Evolutionary conservation across 2,888 invertebrate genomes (phyloP).

Genomic region (Hecatera dysodea): DNA sequence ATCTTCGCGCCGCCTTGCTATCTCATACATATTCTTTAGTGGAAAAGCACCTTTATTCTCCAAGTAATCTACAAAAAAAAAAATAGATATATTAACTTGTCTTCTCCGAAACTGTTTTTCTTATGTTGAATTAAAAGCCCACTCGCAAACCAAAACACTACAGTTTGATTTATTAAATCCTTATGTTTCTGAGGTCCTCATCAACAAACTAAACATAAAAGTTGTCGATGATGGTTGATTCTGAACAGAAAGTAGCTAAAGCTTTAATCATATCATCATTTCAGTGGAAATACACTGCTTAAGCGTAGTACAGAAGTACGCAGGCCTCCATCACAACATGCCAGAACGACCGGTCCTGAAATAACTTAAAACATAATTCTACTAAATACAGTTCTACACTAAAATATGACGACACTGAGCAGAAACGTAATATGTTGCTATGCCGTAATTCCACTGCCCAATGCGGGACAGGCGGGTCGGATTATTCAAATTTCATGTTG

Average conservation of each 20-base stretch:
- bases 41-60: too few species aligned
- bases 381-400: constrained; percentile 1
- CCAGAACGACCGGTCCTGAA: not conserved
- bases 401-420: constrained; percentile 35
- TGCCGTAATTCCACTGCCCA: constrained; percentile 68
- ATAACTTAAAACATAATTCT: not conserved
- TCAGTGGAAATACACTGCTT: not conserved
- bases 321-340: not conserved
- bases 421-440: constrained; percentile 55
- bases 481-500: constrained; percentile 83
- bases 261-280: not conserved
- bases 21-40: too few species aligned
- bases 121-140: not conserved
- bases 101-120: not conserved
- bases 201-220: not conserved
- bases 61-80: constrained; percentile 4
- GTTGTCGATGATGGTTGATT: not conserved
- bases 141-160: not conserved
- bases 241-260: not conserved
- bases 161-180: not conserved
- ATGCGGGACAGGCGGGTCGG: constrained; percentile 58
- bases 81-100: not conserved
- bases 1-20: too few species aligned
- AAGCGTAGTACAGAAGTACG: not conserved
- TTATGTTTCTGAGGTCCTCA: not conserved